Evolutionary conservation across 2,113 vertebrate genomes (phyloP).

Genomic region (Drymodes brunneopygia): DNA sequence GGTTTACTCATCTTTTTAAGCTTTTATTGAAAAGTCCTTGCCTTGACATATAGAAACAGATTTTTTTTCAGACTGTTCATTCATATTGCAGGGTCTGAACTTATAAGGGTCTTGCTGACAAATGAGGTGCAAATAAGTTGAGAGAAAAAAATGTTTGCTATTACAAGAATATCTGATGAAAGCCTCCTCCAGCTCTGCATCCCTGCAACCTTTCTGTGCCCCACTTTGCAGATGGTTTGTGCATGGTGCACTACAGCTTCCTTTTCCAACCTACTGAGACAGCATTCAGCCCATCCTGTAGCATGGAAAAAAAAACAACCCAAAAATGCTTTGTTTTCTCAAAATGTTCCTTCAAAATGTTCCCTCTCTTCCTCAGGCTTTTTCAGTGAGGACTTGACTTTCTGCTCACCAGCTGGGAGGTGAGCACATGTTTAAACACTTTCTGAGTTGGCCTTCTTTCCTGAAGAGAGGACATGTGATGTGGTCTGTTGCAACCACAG

Average conservation of each 20-base stretch:
- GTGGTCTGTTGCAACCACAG: background rate
- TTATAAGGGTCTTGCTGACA: background rate
- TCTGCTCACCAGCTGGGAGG: background rate
- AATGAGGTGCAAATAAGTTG: background rate
- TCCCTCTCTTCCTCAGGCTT: background rate
- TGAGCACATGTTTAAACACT: background rate
- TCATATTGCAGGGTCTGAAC: background rate
- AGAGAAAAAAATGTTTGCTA: background rate
- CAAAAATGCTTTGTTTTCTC: background rate
- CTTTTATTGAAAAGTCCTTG: background rate
- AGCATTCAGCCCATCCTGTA: background rate
- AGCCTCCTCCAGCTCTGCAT: background rate
- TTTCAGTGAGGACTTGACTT: background rate
- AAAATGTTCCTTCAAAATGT: background rate
- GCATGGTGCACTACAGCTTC: background rate
- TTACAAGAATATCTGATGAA: background rate
- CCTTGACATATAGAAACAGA: background rate
- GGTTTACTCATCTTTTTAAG: fast-evolving
- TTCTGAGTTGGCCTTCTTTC: background rate
- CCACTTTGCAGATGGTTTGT: background rate
- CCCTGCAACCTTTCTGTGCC: background rate
- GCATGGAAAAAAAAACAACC: background rate
- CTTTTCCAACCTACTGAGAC: too few relatives aligned
- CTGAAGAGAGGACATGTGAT: background rate
- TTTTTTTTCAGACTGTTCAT: background rate